Conservation (phyloP, 2,797 vertebrate genomes). For the Paratrypauchen microcephalus region DNA sequence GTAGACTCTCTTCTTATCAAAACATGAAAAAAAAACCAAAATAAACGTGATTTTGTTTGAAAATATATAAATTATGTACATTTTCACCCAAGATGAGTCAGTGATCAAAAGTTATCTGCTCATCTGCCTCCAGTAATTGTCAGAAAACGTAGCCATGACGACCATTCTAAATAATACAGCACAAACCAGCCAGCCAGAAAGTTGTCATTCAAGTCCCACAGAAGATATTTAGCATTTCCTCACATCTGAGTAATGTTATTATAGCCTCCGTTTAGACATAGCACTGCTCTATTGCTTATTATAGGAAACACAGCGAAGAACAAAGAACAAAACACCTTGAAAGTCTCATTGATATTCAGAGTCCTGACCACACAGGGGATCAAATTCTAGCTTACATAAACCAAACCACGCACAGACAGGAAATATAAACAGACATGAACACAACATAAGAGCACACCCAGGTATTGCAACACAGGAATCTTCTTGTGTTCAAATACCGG, state of each 20-base stretch:
- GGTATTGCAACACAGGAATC: too few relatives aligned
- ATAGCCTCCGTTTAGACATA: background rate
- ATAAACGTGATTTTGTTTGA: background rate
- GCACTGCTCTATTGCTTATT: background rate
- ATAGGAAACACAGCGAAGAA: background rate
- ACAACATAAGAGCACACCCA: too few relatives aligned
- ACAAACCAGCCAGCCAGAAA: background rate
- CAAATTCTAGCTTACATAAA: too few relatives aligned
- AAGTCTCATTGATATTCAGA: too few relatives aligned
- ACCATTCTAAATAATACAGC: background rate
- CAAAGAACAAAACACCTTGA: too few relatives aligned
- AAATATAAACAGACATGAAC: too few relatives aligned
- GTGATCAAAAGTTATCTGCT: background rate
- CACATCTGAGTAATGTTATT: background rate
- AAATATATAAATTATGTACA: background rate
- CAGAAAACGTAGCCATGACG: background rate
- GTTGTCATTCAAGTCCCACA: background rate
- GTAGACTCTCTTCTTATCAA: background rate
- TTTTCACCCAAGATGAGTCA: too few relatives aligned
- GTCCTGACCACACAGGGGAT: too few relatives aligned
- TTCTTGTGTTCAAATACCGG: too few relatives aligned
- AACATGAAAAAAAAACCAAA: background rate
- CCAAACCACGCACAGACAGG: too few relatives aligned
- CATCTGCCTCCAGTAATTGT: background rate
- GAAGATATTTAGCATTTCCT: background rate